phyloP scores from a whole-genome alignment of 2,113 vertebrate species.

The Brachypteracias leptosomus region DNA sequence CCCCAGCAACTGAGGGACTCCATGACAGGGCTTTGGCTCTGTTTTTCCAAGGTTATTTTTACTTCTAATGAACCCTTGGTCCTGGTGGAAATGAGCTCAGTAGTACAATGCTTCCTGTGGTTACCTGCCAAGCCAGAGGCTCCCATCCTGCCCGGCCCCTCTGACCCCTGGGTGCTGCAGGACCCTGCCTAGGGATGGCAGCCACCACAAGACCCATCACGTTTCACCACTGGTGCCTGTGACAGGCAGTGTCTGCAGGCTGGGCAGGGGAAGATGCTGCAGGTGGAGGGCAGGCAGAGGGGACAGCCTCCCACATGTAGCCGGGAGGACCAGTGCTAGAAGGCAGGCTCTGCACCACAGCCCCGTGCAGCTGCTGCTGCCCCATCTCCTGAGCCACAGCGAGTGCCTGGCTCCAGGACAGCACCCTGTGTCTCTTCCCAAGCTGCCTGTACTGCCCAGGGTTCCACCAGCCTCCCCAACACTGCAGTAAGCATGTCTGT shows the following conservation, averaged over 20 bases:
- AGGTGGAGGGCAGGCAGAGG: neutral
- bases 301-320: accelerated
- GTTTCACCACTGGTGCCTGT: neutral
- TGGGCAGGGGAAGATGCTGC: accelerated
- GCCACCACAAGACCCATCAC: neutral
- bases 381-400: neutral
- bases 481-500: accelerated
- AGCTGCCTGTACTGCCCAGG: neutral
- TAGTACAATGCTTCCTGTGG: conserved; percentile 7
- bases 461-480: neutral
- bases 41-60: conserved; percentile 8
- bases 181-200: neutral
- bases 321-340: neutral
- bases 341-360: neutral
- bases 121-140: neutral
- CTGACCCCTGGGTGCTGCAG: neutral
- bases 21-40: neutral
- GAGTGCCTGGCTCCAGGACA: neutral
- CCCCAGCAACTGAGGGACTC: accelerated
- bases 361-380: accelerated
- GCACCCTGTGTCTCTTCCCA: accelerated
- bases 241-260: accelerated
- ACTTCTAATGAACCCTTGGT: neutral
- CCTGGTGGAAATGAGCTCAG: conserved; percentile 53
- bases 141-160: neutral